These are phyloP conservation scores for Nyctalus aviator DNA, from an alignment of 2,797 vertebrate species.

Conservation along the genomic window DNA sequence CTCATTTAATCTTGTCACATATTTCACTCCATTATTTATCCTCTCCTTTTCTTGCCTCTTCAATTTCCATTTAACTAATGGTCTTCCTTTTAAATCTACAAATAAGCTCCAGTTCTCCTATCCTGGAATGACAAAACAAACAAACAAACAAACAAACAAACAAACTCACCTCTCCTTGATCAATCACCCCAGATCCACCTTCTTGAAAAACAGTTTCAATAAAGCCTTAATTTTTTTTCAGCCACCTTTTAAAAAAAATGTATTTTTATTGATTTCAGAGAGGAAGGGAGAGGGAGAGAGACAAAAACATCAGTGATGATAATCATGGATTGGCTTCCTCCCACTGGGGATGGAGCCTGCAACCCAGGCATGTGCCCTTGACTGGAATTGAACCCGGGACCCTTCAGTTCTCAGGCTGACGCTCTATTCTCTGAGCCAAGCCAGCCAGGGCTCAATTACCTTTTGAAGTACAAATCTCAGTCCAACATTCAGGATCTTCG, in stretches of 20 bases:
- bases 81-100: slow-evolving; percentile 9
- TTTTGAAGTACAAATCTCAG: slow-evolving; percentile 48
- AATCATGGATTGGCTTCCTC: too few relatives aligned
- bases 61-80: slow-evolving; percentile 5
- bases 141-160: not conserved
- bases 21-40: slow-evolving; percentile 56
- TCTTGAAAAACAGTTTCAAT: slow-evolving; percentile 10
- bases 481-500: not conserved
- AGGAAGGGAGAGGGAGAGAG: too few relatives aligned
- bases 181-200: not conserved
- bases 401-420: too few relatives aligned
- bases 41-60: slow-evolving; percentile 24
- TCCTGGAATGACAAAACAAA: not conserved
- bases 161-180: not conserved
- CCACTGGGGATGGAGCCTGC: too few relatives aligned
- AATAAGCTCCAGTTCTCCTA: not conserved
- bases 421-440: too few relatives aligned
- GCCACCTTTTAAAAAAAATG: slow-evolving; percentile 21
- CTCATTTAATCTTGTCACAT: not conserved
- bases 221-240: slow-evolving; percentile 17
- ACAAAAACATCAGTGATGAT: too few relatives aligned
- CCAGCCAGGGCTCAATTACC: not conserved
- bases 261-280: too few relatives aligned
- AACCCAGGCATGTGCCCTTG: too few relatives aligned
- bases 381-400: too few relatives aligned